Percentiles rank a stretch among this genome's conserved stretches.
Evolutionary conservation across 2,888 invertebrate genomes (phyloP).

Genomic region (Sympetrum striolatum): DNA sequence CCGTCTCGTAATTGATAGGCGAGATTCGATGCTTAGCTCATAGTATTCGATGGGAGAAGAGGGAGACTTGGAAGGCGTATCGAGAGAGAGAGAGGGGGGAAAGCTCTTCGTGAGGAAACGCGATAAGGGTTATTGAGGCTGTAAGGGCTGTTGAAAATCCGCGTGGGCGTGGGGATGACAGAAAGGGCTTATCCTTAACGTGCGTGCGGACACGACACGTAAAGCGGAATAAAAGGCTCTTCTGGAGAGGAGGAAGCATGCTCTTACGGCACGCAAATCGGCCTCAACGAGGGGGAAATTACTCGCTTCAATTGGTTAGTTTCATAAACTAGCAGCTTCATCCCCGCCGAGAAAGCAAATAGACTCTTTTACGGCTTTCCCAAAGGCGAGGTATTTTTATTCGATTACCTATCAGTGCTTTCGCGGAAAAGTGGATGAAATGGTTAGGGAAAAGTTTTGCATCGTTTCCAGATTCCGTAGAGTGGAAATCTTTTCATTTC

Average conservation of each 20-base stretch:
- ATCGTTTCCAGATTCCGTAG: background rate
- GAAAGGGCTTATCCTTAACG: background rate
- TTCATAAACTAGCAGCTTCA: background rate
- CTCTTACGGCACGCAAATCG: background rate
- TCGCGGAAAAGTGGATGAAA: background rate
- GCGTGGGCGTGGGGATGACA: background rate
- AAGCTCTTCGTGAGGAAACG: constrained; percentile 27
- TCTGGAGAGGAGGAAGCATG: background rate
- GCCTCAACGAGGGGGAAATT: background rate
- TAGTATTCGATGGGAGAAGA: background rate
- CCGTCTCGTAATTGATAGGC: background rate
- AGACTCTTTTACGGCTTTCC: background rate
- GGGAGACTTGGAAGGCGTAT: background rate
- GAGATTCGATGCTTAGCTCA: background rate
- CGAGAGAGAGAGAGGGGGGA: background rate
- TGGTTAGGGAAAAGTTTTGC: background rate
- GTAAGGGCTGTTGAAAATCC: background rate
- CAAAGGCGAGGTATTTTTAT: background rate
- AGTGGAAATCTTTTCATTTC: background rate
- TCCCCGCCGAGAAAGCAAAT: background rate
- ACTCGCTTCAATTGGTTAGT: background rate
- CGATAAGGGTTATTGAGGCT: constrained; percentile 35
- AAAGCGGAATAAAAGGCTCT: background rate
- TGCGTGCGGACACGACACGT: constrained; percentile 4
- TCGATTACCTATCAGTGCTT: background rate